A percentile compares a stretch with the other conserved stretches of the same genome.
These are phyloP conservation scores for Sebastes diaconus DNA, from an alignment of 2,797 vertebrate species.

Conservation along the genomic window DNA sequence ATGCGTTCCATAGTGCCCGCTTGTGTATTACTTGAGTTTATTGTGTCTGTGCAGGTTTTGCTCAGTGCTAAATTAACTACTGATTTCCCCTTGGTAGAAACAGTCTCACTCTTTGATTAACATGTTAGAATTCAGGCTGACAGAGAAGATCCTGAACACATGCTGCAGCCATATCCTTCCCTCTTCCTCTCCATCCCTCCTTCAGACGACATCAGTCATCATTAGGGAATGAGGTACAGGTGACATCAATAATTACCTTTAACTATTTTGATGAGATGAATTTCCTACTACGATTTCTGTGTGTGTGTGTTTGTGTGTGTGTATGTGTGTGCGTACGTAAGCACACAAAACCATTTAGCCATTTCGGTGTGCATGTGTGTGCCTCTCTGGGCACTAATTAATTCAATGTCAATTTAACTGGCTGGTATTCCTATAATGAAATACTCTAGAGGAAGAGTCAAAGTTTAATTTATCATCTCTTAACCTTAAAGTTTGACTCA, in stretches of 20 bases:
- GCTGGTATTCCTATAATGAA: conserved; percentile 13
- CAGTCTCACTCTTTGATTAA: conserved; percentile 48
- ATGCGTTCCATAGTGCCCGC: neutral
- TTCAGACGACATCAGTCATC: conserved; percentile 22
- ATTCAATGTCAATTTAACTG: conserved; percentile 18
- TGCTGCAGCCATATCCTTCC: neutral
- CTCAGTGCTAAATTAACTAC: conserved; percentile 22
- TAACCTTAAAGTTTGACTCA: conserved; percentile 16
- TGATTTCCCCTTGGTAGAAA: conserved; percentile 51
- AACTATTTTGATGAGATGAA: conserved; percentile 33
- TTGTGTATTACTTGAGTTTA: neutral
- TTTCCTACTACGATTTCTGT: neutral
- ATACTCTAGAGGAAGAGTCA: conserved; percentile 31
- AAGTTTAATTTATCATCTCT: conserved; percentile 22
- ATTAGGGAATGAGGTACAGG: conserved; percentile 11
- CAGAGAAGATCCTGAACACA: conserved; percentile 10
- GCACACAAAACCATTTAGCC: neutral
- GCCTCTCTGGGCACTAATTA: conserved; percentile 18
- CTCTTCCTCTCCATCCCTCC: neutral
- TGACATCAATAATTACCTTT: conserved; percentile 35
- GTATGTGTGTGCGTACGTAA: neutral
- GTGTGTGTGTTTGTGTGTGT: neutral
- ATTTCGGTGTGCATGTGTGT: neutral
- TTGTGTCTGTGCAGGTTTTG: conserved; percentile 12
- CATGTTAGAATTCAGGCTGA: conserved; percentile 55